These are phyloP conservation scores for Chaenogobius annularis DNA, from an alignment of 2,113 vertebrate genomes.

Conservation along the genomic window DNA sequence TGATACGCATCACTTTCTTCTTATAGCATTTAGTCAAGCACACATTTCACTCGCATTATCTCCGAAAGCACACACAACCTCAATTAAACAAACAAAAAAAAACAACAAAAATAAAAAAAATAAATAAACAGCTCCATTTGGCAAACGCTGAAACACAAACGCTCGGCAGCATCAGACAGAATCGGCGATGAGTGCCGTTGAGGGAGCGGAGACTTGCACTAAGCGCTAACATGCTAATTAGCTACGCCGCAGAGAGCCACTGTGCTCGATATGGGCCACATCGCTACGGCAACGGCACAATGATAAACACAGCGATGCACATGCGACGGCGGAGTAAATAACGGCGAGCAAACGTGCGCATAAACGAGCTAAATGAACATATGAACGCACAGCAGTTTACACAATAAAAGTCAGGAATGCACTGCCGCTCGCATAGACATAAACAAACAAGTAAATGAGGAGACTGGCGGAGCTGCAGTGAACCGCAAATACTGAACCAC, in stretches of 20 bases:
- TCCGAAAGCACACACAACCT: constrained; percentile 12
- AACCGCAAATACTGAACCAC: not conserved
- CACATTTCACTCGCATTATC: constrained; percentile 40
- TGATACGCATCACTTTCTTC: constrained; percentile 4
- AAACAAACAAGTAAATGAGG: constrained; percentile 67
- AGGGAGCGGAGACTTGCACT: constrained; percentile 66
- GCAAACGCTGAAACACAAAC: constrained; percentile 46
- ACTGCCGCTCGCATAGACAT: constrained; percentile 50
- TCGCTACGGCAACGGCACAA: constrained; percentile 41
- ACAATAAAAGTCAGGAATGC: constrained; percentile 18
- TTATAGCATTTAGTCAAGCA: constrained; percentile 16
- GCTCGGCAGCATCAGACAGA: constrained; percentile 70
- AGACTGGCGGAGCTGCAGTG: constrained; percentile 39
- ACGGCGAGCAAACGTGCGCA: constrained; percentile 1
- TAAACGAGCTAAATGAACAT: constrained; percentile 13
- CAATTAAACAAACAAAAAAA: not conserved
- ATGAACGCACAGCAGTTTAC: constrained; percentile 15
- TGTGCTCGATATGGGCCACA: constrained; percentile 63
- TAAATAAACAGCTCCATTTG: constrained; percentile 48
- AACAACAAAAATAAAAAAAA: constrained; percentile 6
- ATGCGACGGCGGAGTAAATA: constrained; percentile 1
- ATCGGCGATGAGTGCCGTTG: constrained; percentile 72
- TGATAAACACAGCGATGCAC: constrained; percentile 10
- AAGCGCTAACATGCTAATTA: constrained; percentile 78
- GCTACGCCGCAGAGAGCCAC: constrained; percentile 67